Conservation (phyloP, 2,113 vertebrate genomes). For the Strigops habroptila region DNA sequence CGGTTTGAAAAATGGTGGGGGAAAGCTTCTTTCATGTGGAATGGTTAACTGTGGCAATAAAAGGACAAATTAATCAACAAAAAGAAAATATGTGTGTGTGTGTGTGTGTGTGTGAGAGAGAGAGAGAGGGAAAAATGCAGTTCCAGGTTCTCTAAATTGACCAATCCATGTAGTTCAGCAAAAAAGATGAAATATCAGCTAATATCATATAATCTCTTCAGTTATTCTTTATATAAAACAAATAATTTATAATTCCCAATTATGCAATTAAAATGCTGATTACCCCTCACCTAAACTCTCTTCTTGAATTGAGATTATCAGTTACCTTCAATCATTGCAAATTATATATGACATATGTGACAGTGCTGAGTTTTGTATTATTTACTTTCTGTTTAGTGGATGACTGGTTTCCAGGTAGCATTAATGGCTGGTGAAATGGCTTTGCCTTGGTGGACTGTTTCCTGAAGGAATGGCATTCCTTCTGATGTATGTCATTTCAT, state of each 20-base stretch:
- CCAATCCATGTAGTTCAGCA: neutral
- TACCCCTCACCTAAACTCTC: conserved; percentile 39
- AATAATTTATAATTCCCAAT: conserved; percentile 68
- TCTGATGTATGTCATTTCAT: neutral
- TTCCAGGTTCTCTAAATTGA: neutral
- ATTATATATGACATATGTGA: neutral
- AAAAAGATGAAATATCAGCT: conserved; percentile 49
- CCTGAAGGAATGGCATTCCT: neutral
- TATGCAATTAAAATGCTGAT: conserved; percentile 76
- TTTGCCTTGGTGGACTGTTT: neutral
- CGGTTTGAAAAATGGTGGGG: neutral
- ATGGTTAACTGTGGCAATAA: neutral
- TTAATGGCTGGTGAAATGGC: neutral
- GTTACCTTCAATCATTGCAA: neutral
- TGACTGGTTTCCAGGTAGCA: neutral
- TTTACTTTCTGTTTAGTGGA: neutral
- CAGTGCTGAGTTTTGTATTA: neutral
- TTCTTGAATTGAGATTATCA: conserved; percentile 25
- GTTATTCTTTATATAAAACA: conserved; percentile 61
- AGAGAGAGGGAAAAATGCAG: neutral
- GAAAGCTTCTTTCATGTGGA: neutral
- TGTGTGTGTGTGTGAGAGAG: neutral
- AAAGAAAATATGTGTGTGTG: neutral
- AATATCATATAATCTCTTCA: conserved; percentile 32
- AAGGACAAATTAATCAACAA: neutral